phyloP scores from a whole-genome alignment of 37 sponge, comb jelly and placozoan genomes.

The Ephydatia muelleri region DNA sequence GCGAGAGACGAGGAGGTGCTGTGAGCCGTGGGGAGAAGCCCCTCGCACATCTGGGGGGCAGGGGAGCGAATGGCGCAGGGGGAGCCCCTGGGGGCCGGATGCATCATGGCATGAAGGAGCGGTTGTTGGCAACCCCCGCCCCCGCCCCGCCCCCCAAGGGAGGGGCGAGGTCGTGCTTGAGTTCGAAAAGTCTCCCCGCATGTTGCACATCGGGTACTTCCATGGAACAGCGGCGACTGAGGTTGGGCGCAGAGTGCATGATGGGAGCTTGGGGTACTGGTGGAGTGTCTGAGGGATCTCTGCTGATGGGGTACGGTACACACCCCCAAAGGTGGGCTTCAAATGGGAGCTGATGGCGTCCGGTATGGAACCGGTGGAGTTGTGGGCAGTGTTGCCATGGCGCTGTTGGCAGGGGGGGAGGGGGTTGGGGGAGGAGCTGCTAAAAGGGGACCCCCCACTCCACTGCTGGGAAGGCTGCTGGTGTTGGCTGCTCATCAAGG shows the following conservation, averaged over 20 bases:
- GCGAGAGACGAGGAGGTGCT: background rate
- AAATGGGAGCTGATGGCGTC: background rate
- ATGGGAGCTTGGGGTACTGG: conserved; percentile 16
- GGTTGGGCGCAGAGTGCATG: conserved; percentile 51
- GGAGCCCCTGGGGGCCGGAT: background rate
- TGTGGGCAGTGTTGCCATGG: conserved; percentile 18
- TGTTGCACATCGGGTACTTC: conserved; percentile 25
- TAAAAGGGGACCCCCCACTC: too few relatives aligned
- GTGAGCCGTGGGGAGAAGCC: too few relatives aligned
- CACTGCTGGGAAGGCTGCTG: too few relatives aligned
- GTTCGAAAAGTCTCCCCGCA: background rate
- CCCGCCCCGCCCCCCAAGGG: background rate
- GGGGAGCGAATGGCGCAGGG: background rate
- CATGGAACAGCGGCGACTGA: conserved; percentile 42
- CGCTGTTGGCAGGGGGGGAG: conserved; percentile 17
- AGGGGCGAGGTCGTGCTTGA: background rate
- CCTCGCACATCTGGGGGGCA: background rate
- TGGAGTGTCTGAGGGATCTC: conserved; percentile 32
- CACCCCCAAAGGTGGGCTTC: background rate
- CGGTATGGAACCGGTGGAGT: conserved; percentile 10
- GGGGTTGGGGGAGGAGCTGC: background rate
- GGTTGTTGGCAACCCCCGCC: background rate
- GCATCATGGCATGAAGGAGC: background rate
- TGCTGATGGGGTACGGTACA: conserved; percentile 31
- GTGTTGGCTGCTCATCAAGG: too few relatives aligned